Evolutionary conservation across 1,140 invertebrate species (phyloP).

Genomic region (Parapsyche elsis): DNA sequence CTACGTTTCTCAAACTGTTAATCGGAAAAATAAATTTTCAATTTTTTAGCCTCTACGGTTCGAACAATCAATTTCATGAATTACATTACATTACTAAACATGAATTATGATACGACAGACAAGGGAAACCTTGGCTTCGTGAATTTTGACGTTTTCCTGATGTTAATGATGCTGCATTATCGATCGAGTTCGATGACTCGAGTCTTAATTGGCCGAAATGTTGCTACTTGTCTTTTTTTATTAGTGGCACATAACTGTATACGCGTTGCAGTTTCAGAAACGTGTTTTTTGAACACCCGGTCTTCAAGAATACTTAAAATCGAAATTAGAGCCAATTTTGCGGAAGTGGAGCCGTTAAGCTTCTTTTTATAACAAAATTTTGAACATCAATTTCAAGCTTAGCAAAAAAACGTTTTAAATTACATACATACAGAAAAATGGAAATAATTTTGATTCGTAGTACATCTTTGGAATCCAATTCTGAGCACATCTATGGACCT

Average conservation of each 20-base stretch:
- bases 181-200: constrained; percentile 12
- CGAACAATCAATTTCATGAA: no score
- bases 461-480: no score
- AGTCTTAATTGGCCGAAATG: not conserved
- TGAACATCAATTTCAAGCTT: no score
- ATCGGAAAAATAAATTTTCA: no score
- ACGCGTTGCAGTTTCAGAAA: not conserved
- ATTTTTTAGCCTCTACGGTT: no score
- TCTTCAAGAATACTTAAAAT: constrained; percentile 1
- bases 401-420: no score
- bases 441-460: no score
- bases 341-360: constrained; percentile 2
- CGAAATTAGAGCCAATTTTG: not conserved
- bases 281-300: not conserved
- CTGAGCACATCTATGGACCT: no score
- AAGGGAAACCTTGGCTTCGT: not conserved
- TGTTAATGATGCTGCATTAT: not conserved
- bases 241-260: not conserved
- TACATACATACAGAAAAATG: no score
- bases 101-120: not conserved
- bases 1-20: not conserved
- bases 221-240: not conserved
- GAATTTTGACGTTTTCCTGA: not conserved
- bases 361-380: no score
- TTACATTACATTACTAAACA: no score